These are phyloP conservation scores for Oscheius sp. DNA, from an alignment of 1,140 invertebrate species.

Conservation along the genomic window DNA sequence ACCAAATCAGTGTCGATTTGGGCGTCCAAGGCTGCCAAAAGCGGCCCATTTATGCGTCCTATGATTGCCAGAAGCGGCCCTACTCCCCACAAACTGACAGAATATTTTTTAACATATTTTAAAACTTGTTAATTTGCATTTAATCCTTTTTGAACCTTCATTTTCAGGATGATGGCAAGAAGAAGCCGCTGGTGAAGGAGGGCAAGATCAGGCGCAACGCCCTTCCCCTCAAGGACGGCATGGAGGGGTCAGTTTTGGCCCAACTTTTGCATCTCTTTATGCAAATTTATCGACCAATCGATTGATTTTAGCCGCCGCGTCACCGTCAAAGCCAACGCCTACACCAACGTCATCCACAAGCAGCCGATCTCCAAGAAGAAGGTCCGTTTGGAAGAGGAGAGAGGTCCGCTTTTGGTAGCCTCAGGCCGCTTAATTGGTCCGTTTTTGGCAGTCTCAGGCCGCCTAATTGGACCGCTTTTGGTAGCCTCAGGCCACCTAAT, in stretches of 20 bases:
- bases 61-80: too few species aligned
- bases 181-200: slow-evolving; percentile 7
- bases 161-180: neutral
- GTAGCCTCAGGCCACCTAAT: too few species aligned
- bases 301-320: neutral
- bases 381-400: too few species aligned
- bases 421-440: too few species aligned
- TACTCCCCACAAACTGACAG: neutral
- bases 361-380: slow-evolving; percentile 26
- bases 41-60: too few species aligned
- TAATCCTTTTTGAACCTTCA: neutral
- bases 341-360: slow-evolving; percentile 18
- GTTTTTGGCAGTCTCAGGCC: too few species aligned
- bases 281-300: neutral
- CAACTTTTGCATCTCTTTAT: too few species aligned
- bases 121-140: neutral
- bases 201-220: neutral
- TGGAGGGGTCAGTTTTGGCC: neutral
- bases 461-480: too few species aligned
- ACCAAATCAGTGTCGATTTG: too few species aligned
- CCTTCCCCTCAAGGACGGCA: slow-evolving; percentile 14
- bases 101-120: neutral
- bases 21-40: too few species aligned
- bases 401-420: too few species aligned
- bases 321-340: slow-evolving; percentile 13